Percentiles rank a stretch among this genome's conserved stretches.
Conservation (phyloP, 1,140 invertebrate species). For the Cataglyphis hispanica region DNA sequence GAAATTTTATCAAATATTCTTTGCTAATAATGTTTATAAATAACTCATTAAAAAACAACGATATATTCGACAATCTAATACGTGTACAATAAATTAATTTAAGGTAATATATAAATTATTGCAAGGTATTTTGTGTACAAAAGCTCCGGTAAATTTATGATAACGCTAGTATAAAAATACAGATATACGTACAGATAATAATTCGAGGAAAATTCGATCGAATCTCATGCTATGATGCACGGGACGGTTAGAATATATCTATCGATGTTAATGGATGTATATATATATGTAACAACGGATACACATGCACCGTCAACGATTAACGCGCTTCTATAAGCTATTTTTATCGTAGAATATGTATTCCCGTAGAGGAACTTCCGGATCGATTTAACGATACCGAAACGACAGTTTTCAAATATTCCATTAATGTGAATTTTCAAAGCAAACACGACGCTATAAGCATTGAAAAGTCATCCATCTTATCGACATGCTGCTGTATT, state of each 20-base stretch:
- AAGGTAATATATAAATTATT: background rate
- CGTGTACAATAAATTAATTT: background rate
- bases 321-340: slow-evolving; percentile 30
- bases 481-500: background rate
- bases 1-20: background rate
- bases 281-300: slow-evolving; percentile 11
- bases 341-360: slow-evolving; percentile 19
- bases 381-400: slow-evolving; percentile 44
- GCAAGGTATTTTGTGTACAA: background rate
- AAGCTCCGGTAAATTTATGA: background rate
- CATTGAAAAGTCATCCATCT: slow-evolving; percentile 46
- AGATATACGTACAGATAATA: slow-evolving; percentile 8
- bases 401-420: slow-evolving; percentile 59
- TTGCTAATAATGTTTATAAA: background rate
- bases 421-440: slow-evolving; percentile 48
- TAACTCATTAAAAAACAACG: background rate
- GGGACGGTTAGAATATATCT: slow-evolving; percentile 41
- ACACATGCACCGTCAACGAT: slow-evolving; percentile 2
- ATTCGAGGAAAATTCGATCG: slow-evolving; percentile 19
- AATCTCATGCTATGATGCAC: slow-evolving; percentile 35
- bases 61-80: background rate
- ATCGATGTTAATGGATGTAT: slow-evolving; percentile 47
- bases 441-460: background rate
- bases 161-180: background rate
- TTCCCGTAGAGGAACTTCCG: slow-evolving; percentile 26